A percentile compares a stretch with the other conserved stretches of the same genome.
Evolutionary conservation across 2,888 invertebrate species (phyloP).

Genomic region (Ecdyonurus torrentis): DNA sequence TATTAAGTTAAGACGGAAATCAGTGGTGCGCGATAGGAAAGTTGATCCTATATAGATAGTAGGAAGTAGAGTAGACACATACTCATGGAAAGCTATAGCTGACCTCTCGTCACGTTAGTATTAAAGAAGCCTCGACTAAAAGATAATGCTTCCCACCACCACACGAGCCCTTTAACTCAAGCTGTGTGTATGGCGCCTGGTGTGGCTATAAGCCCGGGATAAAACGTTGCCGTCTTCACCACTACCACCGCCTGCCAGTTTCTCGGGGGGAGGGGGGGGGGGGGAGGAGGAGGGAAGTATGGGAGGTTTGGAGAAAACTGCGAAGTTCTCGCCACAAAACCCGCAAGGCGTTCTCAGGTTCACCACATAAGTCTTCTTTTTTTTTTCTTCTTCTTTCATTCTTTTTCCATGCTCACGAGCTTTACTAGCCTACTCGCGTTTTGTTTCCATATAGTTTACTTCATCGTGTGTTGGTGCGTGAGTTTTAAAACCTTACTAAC

Average conservation of each 20-base stretch:
- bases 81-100: too few relatives aligned
- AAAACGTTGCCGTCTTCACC: too few relatives aligned
- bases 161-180: background rate
- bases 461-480: too few relatives aligned
- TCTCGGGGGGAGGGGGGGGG: too few relatives aligned
- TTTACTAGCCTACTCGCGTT: background rate
- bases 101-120: background rate
- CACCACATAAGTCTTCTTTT: background rate
- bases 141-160: background rate
- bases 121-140: background rate
- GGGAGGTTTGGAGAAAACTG: background rate
- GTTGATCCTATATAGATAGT: too few relatives aligned
- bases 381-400: background rate
- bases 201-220: background rate
- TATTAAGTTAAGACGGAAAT: too few relatives aligned
- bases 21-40: background rate
- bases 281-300: background rate
- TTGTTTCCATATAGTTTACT: too few relatives aligned
- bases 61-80: background rate
- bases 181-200: background rate
- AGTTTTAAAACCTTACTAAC: too few relatives aligned
- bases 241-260: too few relatives aligned
- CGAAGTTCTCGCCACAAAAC: background rate
- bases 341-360: background rate
- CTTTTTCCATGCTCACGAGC: too few relatives aligned